phyloP scores from a whole-genome alignment of 1,140 invertebrate species.

The Drosophila trapezifrons region DNA sequence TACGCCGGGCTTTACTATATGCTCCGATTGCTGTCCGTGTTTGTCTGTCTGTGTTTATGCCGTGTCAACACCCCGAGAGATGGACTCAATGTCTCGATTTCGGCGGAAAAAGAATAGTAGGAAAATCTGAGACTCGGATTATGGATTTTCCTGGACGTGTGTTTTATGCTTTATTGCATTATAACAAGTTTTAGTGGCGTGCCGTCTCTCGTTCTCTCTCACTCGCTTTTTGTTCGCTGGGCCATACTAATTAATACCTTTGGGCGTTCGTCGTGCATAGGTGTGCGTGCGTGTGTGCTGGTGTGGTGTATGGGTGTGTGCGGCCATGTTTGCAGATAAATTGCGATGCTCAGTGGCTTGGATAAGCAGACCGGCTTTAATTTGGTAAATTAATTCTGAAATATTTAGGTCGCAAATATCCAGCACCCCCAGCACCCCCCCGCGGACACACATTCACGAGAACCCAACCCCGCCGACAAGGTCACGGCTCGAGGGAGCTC shows the following conservation, averaged over 20 bases:
- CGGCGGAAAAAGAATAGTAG: not conserved
- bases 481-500: conserved; percentile 52
- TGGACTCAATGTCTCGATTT: conserved; percentile 28
- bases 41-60: conserved; percentile 21
- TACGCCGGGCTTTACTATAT: conserved; percentile 23
- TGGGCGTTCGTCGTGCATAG: conserved; percentile 57
- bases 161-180: conserved; percentile 62
- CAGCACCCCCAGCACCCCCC: conserved; percentile 12
- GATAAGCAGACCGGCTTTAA: conserved; percentile 79
- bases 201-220: conserved; percentile 15
- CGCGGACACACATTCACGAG: conserved; percentile 26
- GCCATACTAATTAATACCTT: conserved; percentile 79
- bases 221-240: conserved; percentile 33
- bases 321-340: conserved; percentile 70
- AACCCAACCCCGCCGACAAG: conserved; percentile 43
- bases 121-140: conserved; percentile 23
- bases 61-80: conserved; percentile 40
- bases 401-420: conserved; percentile 78
- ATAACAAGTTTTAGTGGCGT: conserved; percentile 64
- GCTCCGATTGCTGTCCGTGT: not conserved
- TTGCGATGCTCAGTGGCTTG: conserved; percentile 77
- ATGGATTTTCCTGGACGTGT: conserved; percentile 28
- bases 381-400: conserved; percentile 80
- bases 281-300: conserved; percentile 19
- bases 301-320: conserved; percentile 28